phyloP scores from a whole-genome alignment of 2,113 vertebrate genomes.

The Perca fluviatilis region DNA sequence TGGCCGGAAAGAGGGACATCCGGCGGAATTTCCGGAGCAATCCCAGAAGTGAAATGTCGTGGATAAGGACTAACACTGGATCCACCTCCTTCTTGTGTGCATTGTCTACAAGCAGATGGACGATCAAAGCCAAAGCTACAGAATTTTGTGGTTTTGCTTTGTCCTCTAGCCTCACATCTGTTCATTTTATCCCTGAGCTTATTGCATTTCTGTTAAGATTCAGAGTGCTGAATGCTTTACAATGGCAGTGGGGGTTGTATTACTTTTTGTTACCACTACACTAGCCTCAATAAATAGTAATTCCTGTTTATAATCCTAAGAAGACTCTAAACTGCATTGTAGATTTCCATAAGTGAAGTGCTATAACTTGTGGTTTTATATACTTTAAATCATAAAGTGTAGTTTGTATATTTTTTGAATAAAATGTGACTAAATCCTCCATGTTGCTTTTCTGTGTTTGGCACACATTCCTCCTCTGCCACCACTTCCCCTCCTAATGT shows the following conservation, averaged over 20 bases:
- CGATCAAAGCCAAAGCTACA: constrained; percentile 21
- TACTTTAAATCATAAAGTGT: constrained; percentile 6
- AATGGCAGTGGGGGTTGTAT: not conserved
- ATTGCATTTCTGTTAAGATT: constrained; percentile 26
- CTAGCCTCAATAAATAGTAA: constrained; percentile 39
- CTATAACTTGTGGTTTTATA: constrained; percentile 16
- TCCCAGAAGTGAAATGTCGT: too few relatives aligned
- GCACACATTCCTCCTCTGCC: not conserved
- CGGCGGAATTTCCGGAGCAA: too few relatives aligned
- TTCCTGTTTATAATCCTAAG: constrained; percentile 23
- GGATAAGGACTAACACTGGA: not conserved
- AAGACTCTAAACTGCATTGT: constrained; percentile 22
- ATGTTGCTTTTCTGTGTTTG: constrained; percentile 11
- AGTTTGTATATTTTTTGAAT: constrained; percentile 23
- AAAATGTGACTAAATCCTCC: not conserved
- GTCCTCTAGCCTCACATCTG: constrained; percentile 57
- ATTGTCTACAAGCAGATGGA: constrained; percentile 33
- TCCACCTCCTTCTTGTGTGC: not conserved
- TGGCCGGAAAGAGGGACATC: too few relatives aligned
- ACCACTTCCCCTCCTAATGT: not conserved
- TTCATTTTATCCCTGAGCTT: constrained; percentile 32
- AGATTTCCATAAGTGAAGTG: constrained; percentile 13
- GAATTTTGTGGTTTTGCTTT: constrained; percentile 27
- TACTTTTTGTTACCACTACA: constrained; percentile 27
- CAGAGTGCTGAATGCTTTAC: constrained; percentile 15